phyloP scores from a whole-genome alignment of 2,113 vertebrate species.

The Apeltes quadracus region DNA sequence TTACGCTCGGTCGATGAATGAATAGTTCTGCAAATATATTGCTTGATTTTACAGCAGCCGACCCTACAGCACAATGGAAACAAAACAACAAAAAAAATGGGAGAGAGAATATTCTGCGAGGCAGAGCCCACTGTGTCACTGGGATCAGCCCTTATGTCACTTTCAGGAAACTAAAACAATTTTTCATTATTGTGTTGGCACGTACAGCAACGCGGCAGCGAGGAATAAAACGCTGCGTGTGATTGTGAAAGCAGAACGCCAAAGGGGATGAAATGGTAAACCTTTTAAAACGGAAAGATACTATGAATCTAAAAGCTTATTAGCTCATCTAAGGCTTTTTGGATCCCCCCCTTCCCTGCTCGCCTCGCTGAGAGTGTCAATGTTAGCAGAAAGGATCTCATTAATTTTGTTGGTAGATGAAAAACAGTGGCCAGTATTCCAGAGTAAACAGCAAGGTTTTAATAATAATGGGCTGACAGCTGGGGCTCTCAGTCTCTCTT shows the following conservation, averaged over 20 bases:
- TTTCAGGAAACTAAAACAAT: constrained; percentile 59
- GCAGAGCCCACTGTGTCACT: constrained; percentile 45
- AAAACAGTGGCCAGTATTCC: constrained; percentile 54
- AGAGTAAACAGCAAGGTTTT: constrained; percentile 61
- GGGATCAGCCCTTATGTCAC: constrained; percentile 64
- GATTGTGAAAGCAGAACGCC: constrained; percentile 1
- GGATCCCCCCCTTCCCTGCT: not conserved
- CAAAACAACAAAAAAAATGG: constrained; percentile 23
- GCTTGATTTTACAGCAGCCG: constrained; percentile 79
- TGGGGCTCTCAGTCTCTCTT: constrained; percentile 33
- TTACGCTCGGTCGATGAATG: constrained; percentile 73
- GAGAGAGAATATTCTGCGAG: constrained; percentile 59
- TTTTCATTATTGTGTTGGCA: constrained; percentile 50
- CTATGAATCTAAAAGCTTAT: constrained; percentile 55
- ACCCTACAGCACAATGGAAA: constrained; percentile 59
- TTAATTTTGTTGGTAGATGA: constrained; percentile 64
- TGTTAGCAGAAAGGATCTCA: constrained; percentile 73
- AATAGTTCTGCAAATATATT: constrained; percentile 82
- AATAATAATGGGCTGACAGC: constrained; percentile 55
- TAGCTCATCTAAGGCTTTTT: constrained; percentile 46
- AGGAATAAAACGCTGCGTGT: constrained; percentile 24
- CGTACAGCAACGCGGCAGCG: constrained; percentile 17
- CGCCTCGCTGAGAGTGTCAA: constrained; percentile 52
- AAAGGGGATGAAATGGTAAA: constrained; percentile 18
- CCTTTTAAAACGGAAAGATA: constrained; percentile 40